Conservation (phyloP, 2,113 vertebrate species). For the mouse (Mus musculus) region DNA sequence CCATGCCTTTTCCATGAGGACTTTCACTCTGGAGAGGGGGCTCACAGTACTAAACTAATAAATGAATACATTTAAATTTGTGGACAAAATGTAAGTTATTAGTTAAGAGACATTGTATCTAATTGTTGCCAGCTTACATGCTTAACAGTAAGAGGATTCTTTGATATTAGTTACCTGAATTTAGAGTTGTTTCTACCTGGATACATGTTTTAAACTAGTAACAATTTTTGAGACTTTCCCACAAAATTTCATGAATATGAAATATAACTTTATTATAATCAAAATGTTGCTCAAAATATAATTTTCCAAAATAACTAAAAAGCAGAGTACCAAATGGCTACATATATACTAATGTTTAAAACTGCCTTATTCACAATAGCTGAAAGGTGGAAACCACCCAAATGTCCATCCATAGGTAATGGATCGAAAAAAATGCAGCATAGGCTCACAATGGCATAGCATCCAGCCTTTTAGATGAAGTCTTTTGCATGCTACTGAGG, state of each 20-base stretch:
- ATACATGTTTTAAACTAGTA: not conserved
- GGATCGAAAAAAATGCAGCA: not conserved
- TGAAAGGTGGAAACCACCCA: not conserved
- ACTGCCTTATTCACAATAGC: not conserved
- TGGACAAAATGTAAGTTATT: conserved; percentile 20
- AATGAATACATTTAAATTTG: not conserved
- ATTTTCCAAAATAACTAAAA: conserved; percentile 24
- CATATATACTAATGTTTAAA: not conserved
- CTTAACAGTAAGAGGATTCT: not conserved
- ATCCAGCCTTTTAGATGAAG: not conserved
- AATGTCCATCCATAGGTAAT: not conserved
- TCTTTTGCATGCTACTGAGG: not conserved
- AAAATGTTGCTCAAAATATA: conserved; percentile 9
- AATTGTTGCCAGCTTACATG: not conserved
- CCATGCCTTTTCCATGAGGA: not conserved
- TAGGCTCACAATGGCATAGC: not conserved
- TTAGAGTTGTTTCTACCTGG: not conserved
- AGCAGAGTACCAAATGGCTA: not conserved
- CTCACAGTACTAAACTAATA: not conserved
- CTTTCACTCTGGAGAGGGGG: not conserved
- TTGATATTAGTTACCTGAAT: not conserved
- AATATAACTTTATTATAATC: conserved; percentile 15
- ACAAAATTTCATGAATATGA: not conserved
- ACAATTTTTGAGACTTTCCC: not conserved
- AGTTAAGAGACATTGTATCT: not conserved